A percentile compares a stretch with the other conserved stretches of the same genome.
phyloP scores from a whole-genome alignment of 2,888 invertebrate species.

The Cataglyphis rosenhaueri region DNA sequence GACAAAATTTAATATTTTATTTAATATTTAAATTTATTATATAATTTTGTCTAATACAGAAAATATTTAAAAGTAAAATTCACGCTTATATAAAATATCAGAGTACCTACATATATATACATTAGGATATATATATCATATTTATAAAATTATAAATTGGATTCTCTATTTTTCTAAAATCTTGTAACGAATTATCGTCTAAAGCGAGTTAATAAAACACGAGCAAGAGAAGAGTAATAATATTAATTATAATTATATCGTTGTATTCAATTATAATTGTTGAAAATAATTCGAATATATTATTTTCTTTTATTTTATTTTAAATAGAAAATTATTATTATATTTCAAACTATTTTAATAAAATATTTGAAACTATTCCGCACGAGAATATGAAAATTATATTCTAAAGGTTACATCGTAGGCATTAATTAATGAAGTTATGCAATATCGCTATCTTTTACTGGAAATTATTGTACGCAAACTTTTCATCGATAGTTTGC shows the following conservation, averaged over 20 bases:
- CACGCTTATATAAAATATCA: background rate
- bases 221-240: background rate
- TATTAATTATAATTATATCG: background rate
- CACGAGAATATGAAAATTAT: background rate
- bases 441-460: background rate
- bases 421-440: background rate
- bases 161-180: background rate
- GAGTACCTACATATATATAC: too few relatives aligned
- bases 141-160: background rate
- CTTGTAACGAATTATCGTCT: background rate
- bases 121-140: background rate
- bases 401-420: background rate
- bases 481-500: slow-evolving; percentile 5
- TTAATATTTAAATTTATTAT: too few relatives aligned
- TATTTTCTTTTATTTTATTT: background rate
- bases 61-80: background rate
- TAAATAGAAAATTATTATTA: background rate
- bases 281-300: background rate
- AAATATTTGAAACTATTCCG: background rate
- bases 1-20: background rate
- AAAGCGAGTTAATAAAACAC: background rate
- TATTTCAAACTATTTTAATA: too few relatives aligned
- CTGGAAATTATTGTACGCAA: background rate
- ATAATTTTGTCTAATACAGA: background rate
- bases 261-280: background rate